Evolutionary conservation across 2,113 vertebrate species (phyloP), one percentile per base, ranked within the genome.

Genomic region (Tautogolabrus adspersus): DNA sequence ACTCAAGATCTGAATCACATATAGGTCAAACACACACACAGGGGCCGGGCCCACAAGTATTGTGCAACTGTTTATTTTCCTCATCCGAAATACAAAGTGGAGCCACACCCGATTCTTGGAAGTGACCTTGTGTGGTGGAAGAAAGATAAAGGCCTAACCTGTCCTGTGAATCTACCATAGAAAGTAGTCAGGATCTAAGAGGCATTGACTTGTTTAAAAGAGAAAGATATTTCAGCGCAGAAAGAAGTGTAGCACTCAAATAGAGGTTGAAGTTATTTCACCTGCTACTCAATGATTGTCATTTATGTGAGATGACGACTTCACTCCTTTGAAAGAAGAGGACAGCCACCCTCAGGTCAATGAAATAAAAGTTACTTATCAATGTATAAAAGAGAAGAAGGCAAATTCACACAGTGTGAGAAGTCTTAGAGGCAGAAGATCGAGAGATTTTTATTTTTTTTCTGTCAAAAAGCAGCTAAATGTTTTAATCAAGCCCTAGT

Each of bases 11-110:
- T 89, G 72, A 90, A 72, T 91, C 82, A 83, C 73, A 92, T 89
- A 73, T 88, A 92, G 86, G 87, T 90, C 88, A 89, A n/a, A n/a
- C 81, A 80, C 88, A 89, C 81, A 80, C 78, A 79, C 70, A 75
- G 56, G 70, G 77, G 64, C 63, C 3, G 34, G 65, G 73, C 76
- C 58, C 46, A 64, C 78, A 55, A 40, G 60, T 71, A 87, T 77
- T 87, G 82, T 76, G 74, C 87, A 79, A 84, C 46, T 13, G 46
- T 72, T 40, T 69, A 74, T 34, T 46, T 62, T 22, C 77, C 77
- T 22, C 75, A 65, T 84, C 58, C 64, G 22, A 77, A 76, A 88
- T 66, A 73, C 76, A 79, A 67, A 63, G 60, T 75, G 58, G 47
- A 19, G 74, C 82, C 86, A 89, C 91, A 80, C 86, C 88, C 62